phyloP scores from a whole-genome alignment of 2,113 vertebrate genomes.

The Caloenas nicobarica region DNA sequence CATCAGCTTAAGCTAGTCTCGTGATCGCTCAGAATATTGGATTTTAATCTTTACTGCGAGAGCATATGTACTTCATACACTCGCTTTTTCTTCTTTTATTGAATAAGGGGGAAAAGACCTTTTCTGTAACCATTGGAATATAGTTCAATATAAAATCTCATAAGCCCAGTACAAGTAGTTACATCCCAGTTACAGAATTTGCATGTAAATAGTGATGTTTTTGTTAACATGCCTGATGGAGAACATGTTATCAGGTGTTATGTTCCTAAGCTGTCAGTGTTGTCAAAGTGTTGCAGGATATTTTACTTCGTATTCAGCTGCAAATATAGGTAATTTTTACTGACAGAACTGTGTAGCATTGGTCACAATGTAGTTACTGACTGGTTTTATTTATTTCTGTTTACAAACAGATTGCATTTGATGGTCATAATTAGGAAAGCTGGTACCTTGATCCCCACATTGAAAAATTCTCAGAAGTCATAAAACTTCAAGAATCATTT shows the following conservation, averaged over 20 bases:
- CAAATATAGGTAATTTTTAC: neutral
- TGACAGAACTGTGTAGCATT: fast-evolving
- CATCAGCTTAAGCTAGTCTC: neutral
- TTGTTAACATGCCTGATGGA: neutral
- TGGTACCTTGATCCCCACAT: neutral
- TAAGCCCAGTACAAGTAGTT: neutral
- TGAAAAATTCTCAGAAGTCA: neutral
- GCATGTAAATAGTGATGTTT: neutral
- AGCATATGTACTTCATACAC: neutral
- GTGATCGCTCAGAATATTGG: neutral
- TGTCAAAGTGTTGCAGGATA: neutral
- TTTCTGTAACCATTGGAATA: neutral
- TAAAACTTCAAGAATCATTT: neutral
- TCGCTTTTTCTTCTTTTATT: neutral
- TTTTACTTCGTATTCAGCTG: neutral
- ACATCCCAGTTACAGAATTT: neutral
- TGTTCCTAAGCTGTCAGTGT: neutral
- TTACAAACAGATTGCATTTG: neutral
- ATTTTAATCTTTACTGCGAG: neutral
- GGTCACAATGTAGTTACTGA: neutral
- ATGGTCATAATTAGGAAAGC: neutral
- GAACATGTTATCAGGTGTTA: neutral
- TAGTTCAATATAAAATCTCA: neutral
- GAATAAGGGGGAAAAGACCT: neutral
- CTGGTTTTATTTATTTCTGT: neutral